Conservation (phyloP, 1,140 invertebrate genomes). For the Trissolcus basalis region DNA sequence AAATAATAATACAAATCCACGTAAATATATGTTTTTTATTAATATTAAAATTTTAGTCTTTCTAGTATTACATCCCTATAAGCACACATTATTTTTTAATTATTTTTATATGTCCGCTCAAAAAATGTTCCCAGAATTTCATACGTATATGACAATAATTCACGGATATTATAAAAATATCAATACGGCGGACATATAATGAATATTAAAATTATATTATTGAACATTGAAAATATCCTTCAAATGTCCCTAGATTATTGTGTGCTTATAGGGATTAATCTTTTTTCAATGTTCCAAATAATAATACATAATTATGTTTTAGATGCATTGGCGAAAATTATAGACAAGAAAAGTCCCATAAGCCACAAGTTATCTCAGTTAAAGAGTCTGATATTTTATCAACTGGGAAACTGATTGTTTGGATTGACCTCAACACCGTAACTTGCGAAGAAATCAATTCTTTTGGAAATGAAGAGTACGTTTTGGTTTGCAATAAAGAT, state of each 20-base stretch:
- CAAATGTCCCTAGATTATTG: too few species aligned
- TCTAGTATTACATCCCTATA: too few species aligned
- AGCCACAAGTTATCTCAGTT: conserved; percentile 70
- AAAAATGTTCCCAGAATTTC: too few species aligned
- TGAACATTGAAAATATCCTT: too few species aligned
- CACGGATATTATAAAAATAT: conserved; percentile 6
- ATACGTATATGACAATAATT: too few species aligned
- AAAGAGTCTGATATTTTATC: conserved; percentile 71
- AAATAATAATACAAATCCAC: too few species aligned
- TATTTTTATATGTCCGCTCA: too few species aligned
- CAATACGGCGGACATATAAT: background rate
- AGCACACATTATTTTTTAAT: too few species aligned
- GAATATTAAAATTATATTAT: too few species aligned
- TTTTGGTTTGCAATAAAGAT: conserved; percentile 74
- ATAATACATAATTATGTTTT: conserved; percentile 30
- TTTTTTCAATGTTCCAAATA: background rate
- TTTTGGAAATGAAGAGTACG: conserved; percentile 81
- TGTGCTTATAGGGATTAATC: too few species aligned
- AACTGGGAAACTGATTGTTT: conserved; percentile 81
- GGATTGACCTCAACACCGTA: conserved; percentile 84
- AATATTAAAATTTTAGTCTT: too few species aligned
- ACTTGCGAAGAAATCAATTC: conserved; percentile 84
- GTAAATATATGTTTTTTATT: too few species aligned
- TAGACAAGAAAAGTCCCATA: conserved; percentile 60
- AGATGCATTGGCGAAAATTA: conserved; percentile 66